phyloP scores from a whole-genome alignment of 2,797 vertebrate genomes.

The Mormyrus hasselquistii region DNA sequence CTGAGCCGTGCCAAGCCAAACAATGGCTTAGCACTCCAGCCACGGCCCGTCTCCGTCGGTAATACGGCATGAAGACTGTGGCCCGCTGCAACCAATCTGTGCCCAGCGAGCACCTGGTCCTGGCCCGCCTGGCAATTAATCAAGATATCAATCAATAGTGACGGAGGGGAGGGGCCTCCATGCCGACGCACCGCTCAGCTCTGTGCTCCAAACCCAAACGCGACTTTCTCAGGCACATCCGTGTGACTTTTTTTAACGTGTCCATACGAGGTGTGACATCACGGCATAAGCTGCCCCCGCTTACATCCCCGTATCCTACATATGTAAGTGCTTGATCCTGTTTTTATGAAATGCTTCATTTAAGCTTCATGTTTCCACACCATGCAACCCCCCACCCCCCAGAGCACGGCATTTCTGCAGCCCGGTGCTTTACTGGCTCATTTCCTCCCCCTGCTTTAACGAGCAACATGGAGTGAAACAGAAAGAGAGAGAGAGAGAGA shows the following conservation, averaged over 20 bases:
- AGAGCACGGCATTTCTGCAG: slow-evolving; percentile 17
- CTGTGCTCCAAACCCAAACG: neutral
- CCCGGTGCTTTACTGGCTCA: slow-evolving; percentile 32
- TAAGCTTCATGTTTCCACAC: neutral
- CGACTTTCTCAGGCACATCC: neutral
- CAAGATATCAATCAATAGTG: slow-evolving; percentile 70
- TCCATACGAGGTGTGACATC: neutral
- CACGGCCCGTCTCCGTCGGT: slow-evolving; percentile 72
- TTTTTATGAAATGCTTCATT: neutral
- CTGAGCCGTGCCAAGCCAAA: slow-evolving; percentile 87
- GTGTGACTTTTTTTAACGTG: neutral
- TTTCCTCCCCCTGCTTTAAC: slow-evolving; percentile 36
- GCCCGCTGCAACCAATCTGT: slow-evolving; percentile 66
- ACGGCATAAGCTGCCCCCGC: neutral
- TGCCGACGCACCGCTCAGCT: neutral
- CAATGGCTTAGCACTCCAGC: slow-evolving; percentile 79
- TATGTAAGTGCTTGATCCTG: neutral
- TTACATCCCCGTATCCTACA: neutral
- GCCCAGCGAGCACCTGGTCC: slow-evolving; percentile 70
- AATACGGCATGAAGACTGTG: slow-evolving; percentile 70
- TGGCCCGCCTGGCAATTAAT: slow-evolving; percentile 60
- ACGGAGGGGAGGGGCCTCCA: slow-evolving; percentile 29
- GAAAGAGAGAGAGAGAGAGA: neutral
- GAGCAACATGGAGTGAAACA: slow-evolving; percentile 16
- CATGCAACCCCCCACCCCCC: neutral